phyloP scores from a whole-genome alignment of 2,797 vertebrate species.

The Hyperoplus lanceolatus region DNA sequence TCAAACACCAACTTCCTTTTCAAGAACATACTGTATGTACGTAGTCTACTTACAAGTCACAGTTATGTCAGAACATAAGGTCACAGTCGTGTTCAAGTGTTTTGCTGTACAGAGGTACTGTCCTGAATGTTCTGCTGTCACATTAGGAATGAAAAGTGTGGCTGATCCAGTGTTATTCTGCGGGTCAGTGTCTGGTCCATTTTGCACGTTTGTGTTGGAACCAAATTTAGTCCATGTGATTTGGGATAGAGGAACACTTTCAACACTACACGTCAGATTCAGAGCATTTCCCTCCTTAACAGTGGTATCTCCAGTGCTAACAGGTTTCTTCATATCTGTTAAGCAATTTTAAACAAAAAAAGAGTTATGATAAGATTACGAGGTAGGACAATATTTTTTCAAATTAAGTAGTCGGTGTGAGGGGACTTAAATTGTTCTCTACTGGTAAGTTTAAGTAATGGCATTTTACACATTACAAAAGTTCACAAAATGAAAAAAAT shows the following conservation, averaged over 20 bases:
- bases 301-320: conserved; percentile 13
- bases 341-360: not conserved
- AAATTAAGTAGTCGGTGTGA: too few species aligned
- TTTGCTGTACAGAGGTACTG: conserved; percentile 59
- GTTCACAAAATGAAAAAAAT: not conserved
- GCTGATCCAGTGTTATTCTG: not conserved
- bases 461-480: not conserved
- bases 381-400: too few species aligned
- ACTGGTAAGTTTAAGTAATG: not conserved
- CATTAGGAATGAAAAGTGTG: conserved; percentile 35
- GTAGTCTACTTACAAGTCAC: conserved; percentile 56
- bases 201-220: not conserved
- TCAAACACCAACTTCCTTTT: too few species aligned
- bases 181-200: too few species aligned
- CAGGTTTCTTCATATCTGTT: conserved; percentile 44
- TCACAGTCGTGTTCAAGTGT: conserved; percentile 13
- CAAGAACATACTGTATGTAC: too few species aligned
- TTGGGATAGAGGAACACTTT: conserved; percentile 48
- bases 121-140: conserved; percentile 42
- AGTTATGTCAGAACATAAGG: not conserved
- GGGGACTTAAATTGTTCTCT: too few species aligned
- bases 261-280: conserved; percentile 57
- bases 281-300: conserved; percentile 18
- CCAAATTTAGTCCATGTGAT: conserved; percentile 36
- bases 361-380: too few species aligned